Conservation (phyloP, 1,140 invertebrate species). For the Episyrphus balteatus region DNA sequence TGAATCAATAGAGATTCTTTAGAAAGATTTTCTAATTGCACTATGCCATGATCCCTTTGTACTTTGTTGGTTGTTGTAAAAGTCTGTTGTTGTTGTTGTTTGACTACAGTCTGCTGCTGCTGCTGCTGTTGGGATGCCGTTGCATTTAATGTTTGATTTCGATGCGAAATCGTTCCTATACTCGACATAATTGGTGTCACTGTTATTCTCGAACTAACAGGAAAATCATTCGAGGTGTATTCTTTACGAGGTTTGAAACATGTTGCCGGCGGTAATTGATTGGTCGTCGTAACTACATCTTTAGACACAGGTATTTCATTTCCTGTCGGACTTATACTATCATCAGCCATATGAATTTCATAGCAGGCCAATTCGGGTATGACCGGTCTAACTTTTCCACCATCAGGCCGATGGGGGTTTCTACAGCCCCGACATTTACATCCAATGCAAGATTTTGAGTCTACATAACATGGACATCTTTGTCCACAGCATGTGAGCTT, state of each 20-base stretch:
- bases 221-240: not conserved
- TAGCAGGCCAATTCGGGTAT: constrained; percentile 44
- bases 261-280: not conserved
- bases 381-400: constrained; percentile 61
- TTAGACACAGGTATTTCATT: constrained; percentile 2
- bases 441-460: constrained; percentile 70
- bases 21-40: constrained; percentile 8
- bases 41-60: constrained; percentile 1
- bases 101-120: not conserved
- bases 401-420: constrained; percentile 74
- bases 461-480: constrained; percentile 85
- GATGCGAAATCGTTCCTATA: too few species aligned
- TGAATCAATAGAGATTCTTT: constrained; percentile 17
- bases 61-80: not conserved
- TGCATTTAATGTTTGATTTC: not conserved
- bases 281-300: not conserved
- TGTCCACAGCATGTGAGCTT: constrained; percentile 88
- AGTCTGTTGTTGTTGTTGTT: not conserved
- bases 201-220: not conserved
- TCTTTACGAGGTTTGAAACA: not conserved
- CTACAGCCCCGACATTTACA: constrained; percentile 84
- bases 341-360: constrained; percentile 11
- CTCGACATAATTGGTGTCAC: too few species aligned
- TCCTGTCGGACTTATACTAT: constrained; percentile 2
- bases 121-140: not conserved